A percentile compares a stretch with the other conserved stretches of the same genome.
phyloP scores from a whole-genome alignment of 2,888 invertebrate genomes.

The Andrena hattorfiana region DNA sequence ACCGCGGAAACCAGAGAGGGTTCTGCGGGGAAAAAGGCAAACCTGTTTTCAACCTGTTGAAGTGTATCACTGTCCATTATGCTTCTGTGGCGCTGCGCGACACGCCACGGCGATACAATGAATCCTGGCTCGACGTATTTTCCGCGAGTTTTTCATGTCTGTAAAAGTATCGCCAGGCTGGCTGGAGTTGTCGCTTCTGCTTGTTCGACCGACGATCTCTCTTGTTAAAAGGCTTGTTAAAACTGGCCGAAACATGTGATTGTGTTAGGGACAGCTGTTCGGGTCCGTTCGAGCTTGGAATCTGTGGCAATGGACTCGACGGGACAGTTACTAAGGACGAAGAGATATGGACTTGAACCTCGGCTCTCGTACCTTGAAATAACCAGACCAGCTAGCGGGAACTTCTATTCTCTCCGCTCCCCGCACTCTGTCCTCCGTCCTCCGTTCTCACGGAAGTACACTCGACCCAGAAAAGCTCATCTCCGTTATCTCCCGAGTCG shows the following conservation, averaged over 20 bases:
- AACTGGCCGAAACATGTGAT: not conserved
- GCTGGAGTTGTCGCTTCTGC: not conserved
- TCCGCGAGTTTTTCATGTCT: constrained; percentile 19
- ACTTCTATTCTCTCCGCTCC: constrained; percentile 16
- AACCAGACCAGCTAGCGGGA: constrained; percentile 23
- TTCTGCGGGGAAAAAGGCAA: constrained; percentile 6
- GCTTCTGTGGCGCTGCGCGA: not conserved
- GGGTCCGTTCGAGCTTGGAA: no score
- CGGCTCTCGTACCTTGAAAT: not conserved
- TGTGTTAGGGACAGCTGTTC: not conserved
- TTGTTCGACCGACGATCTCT: constrained; percentile 3
- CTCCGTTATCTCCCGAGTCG: constrained; percentile 40
- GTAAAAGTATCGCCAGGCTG: not conserved
- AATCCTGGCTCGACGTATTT: constrained; percentile 6
- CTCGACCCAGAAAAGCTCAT: constrained; percentile 53
- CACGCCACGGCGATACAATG: constrained; percentile 26
- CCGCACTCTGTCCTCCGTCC: constrained; percentile 6
- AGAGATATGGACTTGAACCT: not conserved
- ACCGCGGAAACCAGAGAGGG: constrained; percentile 17
- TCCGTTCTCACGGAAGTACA: constrained; percentile 50
- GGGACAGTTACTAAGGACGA: constrained; percentile 31
- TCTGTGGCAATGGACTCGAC: not conserved
- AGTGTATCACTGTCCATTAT: constrained; percentile 53
- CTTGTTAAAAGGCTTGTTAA: not conserved
- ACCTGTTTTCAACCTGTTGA: constrained; percentile 44